A percentile compares a stretch with the other conserved stretches of the same genome.
Conservation (phyloP, 2,888 invertebrate species). For the Odontomyia ornata region DNA sequence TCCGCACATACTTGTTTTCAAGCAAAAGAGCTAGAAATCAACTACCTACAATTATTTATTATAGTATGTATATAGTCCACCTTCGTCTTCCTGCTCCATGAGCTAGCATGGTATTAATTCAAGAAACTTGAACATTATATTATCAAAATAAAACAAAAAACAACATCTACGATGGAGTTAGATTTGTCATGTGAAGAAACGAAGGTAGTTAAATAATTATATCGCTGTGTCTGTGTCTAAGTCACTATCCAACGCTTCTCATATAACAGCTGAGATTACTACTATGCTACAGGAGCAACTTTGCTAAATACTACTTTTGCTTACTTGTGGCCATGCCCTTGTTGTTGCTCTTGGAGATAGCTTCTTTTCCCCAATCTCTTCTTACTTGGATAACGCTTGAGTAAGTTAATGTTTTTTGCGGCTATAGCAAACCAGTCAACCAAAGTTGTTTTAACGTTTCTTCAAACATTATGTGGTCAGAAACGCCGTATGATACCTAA, state of each 20-base stretch:
- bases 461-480: neutral
- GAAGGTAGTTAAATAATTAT: slow-evolving; percentile 1
- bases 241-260: neutral
- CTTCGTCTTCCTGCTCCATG: neutral
- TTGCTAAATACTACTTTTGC: neutral
- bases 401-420: neutral
- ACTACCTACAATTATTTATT: neutral
- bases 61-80: neutral
- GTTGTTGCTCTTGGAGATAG: neutral
- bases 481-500: neutral
- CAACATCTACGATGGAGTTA: neutral
- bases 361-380: neutral
- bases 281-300: neutral
- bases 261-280: slow-evolving; percentile 2
- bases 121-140: neutral
- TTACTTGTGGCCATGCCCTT: slow-evolving; percentile 1
- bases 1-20: neutral
- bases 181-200: neutral
- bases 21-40: neutral
- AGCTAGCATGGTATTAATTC: neutral
- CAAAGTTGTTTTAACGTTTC: neutral
- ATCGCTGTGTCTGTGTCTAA: neutral
- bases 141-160: neutral
- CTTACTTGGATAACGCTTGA: neutral
- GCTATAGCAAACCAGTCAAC: slow-evolving; percentile 2